Conservation (phyloP, 2,797 vertebrate species). For the Lutjanus campechanus region DNA sequence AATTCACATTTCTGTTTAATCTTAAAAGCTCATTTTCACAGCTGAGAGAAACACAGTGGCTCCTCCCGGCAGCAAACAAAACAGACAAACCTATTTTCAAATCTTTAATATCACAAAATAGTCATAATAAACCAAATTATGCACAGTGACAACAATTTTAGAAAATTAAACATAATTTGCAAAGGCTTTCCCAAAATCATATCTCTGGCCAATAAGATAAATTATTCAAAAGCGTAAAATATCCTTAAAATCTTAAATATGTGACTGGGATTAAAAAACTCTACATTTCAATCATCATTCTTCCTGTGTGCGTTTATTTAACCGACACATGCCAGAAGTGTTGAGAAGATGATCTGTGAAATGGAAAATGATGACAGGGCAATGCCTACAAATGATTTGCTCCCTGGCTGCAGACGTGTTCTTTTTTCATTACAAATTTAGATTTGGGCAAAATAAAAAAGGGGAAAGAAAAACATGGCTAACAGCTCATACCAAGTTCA, state of each 20-base stretch:
- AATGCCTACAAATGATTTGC: conserved; percentile 8
- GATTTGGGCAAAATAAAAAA: conserved; percentile 13
- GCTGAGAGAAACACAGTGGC: not conserved
- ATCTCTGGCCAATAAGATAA: conserved; percentile 55
- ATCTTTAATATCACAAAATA: conserved; percentile 82
- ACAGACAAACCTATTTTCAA: conserved; percentile 41
- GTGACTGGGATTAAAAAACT: conserved; percentile 51
- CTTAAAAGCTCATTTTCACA: not conserved
- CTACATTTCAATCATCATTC: conserved; percentile 33
- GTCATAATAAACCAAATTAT: conserved; percentile 59
- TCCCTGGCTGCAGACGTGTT: not conserved
- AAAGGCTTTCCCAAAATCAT: conserved; percentile 47
- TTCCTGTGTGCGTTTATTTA: conserved; percentile 43
- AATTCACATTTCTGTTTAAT: not conserved
- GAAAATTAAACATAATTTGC: conserved; percentile 50
- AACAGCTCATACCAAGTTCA: not conserved
- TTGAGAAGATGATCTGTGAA: conserved; percentile 29
- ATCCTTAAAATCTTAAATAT: conserved; percentile 74
- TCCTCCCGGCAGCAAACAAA: conserved; percentile 13
- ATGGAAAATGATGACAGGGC: conserved; percentile 14
- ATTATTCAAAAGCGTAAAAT: conserved; percentile 56
- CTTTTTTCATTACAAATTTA: conserved; percentile 3
- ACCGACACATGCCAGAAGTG: conserved; percentile 36
- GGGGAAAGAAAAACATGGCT: not conserved
- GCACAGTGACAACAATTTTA: conserved; percentile 53